Evolutionary conservation across 2,797 vertebrate species (phyloP).

Genomic region (Amazona ochrocephala): DNA sequence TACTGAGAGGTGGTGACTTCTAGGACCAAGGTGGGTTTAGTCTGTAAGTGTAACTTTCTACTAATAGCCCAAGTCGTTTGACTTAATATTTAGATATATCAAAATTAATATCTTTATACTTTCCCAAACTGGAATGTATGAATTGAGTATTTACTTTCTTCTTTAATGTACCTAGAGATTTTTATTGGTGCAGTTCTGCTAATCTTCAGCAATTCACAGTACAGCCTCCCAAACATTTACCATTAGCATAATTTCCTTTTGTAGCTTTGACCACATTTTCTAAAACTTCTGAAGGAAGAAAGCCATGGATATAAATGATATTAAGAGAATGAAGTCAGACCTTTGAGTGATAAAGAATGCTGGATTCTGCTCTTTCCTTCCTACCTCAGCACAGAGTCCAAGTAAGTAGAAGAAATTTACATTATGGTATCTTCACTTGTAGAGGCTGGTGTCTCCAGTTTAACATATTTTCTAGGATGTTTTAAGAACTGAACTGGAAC

Average conservation of each 20-base stretch:
- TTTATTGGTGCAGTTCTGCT: not conserved
- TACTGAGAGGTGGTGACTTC: not conserved
- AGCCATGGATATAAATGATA: not conserved
- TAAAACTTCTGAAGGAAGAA: not conserved
- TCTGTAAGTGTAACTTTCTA: not conserved
- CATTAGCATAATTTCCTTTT: not conserved
- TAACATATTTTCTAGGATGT: not conserved
- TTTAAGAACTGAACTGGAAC: not conserved
- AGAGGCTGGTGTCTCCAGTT: not conserved
- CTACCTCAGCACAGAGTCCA: not conserved
- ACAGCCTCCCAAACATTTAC: not conserved
- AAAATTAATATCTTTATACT: not conserved
- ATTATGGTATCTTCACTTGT: not conserved
- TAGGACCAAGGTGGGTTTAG: not conserved
- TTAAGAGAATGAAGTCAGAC: not conserved
- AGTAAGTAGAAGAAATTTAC: not conserved
- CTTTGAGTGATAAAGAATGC: not conserved
- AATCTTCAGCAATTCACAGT: not conserved
- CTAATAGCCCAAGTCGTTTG: not conserved
- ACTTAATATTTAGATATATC: not conserved
- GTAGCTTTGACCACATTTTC: not conserved
- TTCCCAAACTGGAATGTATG: not conserved
- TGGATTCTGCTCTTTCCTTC: not conserved
- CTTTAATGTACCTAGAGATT: not conserved
- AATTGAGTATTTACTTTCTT: not conserved